These are phyloP conservation scores for Pseudomyrmex cubaensis DNA, from an alignment of 1,140 invertebrate species.

Conservation along the genomic window DNA sequence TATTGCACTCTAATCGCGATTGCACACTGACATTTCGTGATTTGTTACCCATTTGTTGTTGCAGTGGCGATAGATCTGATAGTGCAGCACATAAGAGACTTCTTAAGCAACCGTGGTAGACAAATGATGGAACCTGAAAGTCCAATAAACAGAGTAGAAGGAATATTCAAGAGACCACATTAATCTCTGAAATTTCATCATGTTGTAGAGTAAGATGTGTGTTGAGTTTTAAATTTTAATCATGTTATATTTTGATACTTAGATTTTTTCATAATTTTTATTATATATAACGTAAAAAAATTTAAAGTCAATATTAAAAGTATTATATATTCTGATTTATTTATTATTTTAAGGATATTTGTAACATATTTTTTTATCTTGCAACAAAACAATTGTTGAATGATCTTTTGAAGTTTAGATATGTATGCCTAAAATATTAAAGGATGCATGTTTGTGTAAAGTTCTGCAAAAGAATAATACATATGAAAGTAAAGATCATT, in stretches of 20 bases:
- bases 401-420: background rate
- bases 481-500: background rate
- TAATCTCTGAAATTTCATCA: slow-evolving; percentile 69
- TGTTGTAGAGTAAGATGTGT: slow-evolving; percentile 16
- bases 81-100: slow-evolving; percentile 96
- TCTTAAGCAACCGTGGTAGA: slow-evolving; percentile 87
- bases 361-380: background rate
- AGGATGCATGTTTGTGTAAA: background rate
- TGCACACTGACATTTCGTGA: slow-evolving; percentile 45
- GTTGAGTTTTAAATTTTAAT: slow-evolving; percentile 31
- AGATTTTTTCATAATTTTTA: slow-evolving; percentile 13
- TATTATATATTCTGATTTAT: background rate
- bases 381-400: background rate
- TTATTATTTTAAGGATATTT: background rate
- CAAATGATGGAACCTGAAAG: slow-evolving; percentile 77
- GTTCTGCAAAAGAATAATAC: background rate
- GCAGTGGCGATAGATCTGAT: slow-evolving; percentile 97
- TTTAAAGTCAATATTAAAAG: slow-evolving; percentile 15
- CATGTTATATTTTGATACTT: slow-evolving; percentile 29
- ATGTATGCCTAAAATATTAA: slow-evolving; percentile 4
- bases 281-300: background rate
- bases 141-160: slow-evolving; percentile 76
- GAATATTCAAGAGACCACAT: slow-evolving; percentile 80
- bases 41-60: too few relatives aligned
- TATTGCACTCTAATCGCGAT: background rate